These are phyloP conservation scores for Eupithecia centaureata DNA, from an alignment of 2,888 invertebrate species.

Conservation along the genomic window DNA sequence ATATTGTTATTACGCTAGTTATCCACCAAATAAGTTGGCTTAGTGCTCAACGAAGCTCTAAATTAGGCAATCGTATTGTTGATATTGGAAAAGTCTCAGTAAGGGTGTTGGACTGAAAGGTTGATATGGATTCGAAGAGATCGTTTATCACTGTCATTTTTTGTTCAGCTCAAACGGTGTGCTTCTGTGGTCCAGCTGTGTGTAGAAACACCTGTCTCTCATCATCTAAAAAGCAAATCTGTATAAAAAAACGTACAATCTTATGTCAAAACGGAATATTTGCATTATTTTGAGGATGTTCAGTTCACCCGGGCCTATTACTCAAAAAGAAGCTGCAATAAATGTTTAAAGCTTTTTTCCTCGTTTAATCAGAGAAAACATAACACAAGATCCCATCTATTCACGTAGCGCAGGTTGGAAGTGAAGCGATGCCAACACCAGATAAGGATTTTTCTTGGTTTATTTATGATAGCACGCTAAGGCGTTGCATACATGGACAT, in stretches of 20 bases:
- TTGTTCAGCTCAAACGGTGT: slow-evolving; percentile 17
- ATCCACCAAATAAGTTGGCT: slow-evolving; percentile 1
- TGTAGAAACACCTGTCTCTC: slow-evolving; percentile 7
- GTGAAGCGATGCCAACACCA: slow-evolving; percentile 40
- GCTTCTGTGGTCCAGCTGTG: slow-evolving; percentile 9
- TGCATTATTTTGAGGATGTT: neutral
- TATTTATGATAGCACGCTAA: slow-evolving; percentile 52
- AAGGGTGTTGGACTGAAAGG: slow-evolving; percentile 12
- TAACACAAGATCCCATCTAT: slow-evolving; percentile 31
- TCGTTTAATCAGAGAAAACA: slow-evolving; percentile 38
- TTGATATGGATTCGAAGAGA: slow-evolving; percentile 13
- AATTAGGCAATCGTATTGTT: slow-evolving; percentile 10
- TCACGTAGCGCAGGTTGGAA: slow-evolving; percentile 25
- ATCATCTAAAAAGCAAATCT: neutral
- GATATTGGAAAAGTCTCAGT: slow-evolving; percentile 20
- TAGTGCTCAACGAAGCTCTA: neutral
- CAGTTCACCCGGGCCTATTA: neutral
- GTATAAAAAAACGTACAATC: neutral
- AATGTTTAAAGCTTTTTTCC: slow-evolving; percentile 29
- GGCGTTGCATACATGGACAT: slow-evolving; percentile 46
- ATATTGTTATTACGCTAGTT: slow-evolving; percentile 3
- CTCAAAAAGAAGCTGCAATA: neutral
- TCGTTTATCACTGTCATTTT: slow-evolving; percentile 27
- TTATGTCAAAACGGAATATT: neutral
- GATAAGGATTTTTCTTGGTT: slow-evolving; percentile 37